Evolutionary conservation across 2,797 vertebrate species (phyloP), one percentile per base, ranked within the genome.

Genomic region (Cirrhinus mrigala): DNA sequence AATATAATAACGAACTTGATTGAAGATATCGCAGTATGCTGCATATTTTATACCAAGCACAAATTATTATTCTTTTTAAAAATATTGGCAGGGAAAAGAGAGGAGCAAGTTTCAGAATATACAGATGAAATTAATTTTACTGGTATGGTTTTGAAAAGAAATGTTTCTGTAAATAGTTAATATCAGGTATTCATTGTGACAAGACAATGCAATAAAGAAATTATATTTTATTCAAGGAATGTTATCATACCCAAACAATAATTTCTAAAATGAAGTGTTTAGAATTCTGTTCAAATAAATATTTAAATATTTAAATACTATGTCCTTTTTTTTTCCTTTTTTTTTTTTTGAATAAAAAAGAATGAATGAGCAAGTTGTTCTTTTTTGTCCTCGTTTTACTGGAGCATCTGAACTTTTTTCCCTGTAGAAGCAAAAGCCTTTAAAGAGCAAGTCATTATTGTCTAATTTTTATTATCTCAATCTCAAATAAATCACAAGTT

Each of bases 261-360:
- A 93, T 93, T 95, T 95, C 90, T 93, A 92, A 91, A 94, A 93
- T 78, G 77, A 90, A 80, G 90, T 37, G 33, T 91, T 93, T 90
- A 93, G 91, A 94, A 93, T 94, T 92, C 90, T 92, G 93, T 93
- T 91, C 90, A 88, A 96, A 95, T 96, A 95, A 96, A 89, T 93
- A 94, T 95, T 94, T 94, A 94, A 94, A 94, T 94, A 88, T 27
- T 84, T 58, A 78, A 69, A 91, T 78, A n/a, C 15, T 79, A 29
- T 81, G 79, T 40, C 82, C 50, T 83, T 9, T 85, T 27, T 88
- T 10, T 79, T 1, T 52, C 33, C 29, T 52, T 1, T 27, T 69
- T 37, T 24, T 52, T 8, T 33, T 9, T 64, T 29, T 60, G 2
- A 79, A 64, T 64, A 48, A 64, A 79, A 78, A 24, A n/a, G 1